A percentile compares a stretch with the other conserved stretches of the same genome.
phyloP scores from a whole-genome alignment of 2,888 invertebrate species.

The Drosophila robusta region DNA sequence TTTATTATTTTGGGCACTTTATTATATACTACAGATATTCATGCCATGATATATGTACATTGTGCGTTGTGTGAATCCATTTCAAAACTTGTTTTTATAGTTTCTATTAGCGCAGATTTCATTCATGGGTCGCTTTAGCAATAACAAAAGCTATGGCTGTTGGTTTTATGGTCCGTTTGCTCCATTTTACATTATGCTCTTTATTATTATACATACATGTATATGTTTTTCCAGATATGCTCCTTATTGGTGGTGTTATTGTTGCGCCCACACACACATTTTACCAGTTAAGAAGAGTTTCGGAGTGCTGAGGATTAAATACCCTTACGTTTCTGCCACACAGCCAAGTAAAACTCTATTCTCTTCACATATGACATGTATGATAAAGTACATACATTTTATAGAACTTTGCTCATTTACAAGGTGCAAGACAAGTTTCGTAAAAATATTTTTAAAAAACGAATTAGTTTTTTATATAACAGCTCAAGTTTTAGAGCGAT shows the following conservation, averaged over 20 bases:
- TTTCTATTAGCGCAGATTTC: conserved; percentile 60
- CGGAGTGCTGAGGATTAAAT: too few species aligned
- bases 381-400: neutral
- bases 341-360: too few species aligned
- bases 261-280: conserved; percentile 34
- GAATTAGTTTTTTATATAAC: too few species aligned
- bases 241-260: conserved; percentile 10
- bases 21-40: neutral
- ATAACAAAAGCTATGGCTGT: conserved; percentile 26
- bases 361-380: neutral
- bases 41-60: conserved; percentile 1
- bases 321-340: too few species aligned
- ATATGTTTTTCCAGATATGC: conserved; percentile 14
- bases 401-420: too few species aligned
- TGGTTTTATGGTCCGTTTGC: conserved; percentile 72
- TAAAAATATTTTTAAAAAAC: too few species aligned
- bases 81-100: conserved; percentile 47
- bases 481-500: too few species aligned
- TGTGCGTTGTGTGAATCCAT: conserved; percentile 36
- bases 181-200: conserved; percentile 65
- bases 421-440: too few species aligned
- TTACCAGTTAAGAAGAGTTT: too few species aligned
- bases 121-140: conserved; percentile 55
- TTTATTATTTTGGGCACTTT: too few species aligned
- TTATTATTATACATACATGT: conserved; percentile 23